A percentile compares a stretch with the other conserved stretches of the same genome.
Evolutionary conservation across 2,797 vertebrate species (phyloP).

Genomic region (Clarias pachynema): DNA sequence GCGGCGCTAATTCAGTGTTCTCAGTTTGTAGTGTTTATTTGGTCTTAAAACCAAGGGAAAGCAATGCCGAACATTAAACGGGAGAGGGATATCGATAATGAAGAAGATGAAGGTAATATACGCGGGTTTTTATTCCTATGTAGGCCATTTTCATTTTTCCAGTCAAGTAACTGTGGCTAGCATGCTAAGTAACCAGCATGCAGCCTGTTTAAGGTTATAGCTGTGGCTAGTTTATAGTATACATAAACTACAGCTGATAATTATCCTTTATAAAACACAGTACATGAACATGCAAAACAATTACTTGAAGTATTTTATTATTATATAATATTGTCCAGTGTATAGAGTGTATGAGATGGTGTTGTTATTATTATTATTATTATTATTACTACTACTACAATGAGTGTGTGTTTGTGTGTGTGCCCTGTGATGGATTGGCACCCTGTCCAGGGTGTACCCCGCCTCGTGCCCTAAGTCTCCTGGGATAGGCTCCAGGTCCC

Average conservation of each 20-base stretch:
- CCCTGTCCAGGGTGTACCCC: no score
- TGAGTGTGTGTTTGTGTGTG: no score
- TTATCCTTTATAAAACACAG: not conserved
- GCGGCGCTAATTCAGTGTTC: not conserved
- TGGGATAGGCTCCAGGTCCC: no score
- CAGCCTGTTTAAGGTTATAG: not conserved
- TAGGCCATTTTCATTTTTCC: not conserved
- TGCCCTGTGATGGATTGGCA: no score
- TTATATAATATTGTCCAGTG: not conserved
- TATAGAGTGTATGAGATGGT: not conserved
- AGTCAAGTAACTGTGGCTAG: not conserved
- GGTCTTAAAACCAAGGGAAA: not conserved
- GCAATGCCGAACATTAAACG: constrained; percentile 74
- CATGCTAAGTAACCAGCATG: not conserved
- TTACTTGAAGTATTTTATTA: not conserved
- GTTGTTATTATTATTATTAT: no score
- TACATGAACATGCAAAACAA: not conserved
- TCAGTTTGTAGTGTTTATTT: not conserved
- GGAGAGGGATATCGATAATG: constrained; percentile 70
- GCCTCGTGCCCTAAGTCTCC: no score
- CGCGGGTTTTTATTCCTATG: not conserved
- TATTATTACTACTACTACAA: no score
- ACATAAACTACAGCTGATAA: not conserved
- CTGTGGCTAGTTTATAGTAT: not conserved
- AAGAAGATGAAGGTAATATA: constrained; percentile 65